Evolutionary conservation across 2,113 vertebrate species (phyloP).

Genomic region (Dipodomys ordii): DNA sequence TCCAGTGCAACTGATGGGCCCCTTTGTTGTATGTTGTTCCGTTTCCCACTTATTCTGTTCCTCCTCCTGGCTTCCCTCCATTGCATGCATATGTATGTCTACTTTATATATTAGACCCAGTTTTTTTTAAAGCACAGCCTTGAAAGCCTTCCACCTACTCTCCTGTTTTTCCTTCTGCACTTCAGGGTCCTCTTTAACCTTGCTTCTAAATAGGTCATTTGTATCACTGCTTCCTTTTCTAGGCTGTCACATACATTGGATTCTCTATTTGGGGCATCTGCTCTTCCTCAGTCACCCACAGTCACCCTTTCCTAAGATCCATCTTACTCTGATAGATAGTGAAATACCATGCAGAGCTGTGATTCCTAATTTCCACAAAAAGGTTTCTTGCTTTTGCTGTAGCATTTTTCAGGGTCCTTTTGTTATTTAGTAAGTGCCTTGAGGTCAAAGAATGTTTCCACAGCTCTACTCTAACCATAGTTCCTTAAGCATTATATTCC

Average conservation of each 20-base stretch:
- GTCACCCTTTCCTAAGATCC: constrained; percentile 40
- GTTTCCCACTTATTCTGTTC: no score
- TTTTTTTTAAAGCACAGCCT: neutral
- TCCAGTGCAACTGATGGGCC: no score
- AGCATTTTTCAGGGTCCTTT: constrained; percentile 20
- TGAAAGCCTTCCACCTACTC: neutral
- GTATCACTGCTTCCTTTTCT: neutral
- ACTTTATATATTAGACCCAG: neutral
- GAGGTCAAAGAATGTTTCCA: neutral
- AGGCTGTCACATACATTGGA: neutral
- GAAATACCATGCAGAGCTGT: neutral
- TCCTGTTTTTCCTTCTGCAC: neutral
- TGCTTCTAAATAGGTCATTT: neutral
- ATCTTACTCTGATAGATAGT: constrained; percentile 18
- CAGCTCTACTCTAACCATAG: constrained; percentile 5
- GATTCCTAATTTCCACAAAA: constrained; percentile 25
- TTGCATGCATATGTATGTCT: no score
- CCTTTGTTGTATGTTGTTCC: no score
- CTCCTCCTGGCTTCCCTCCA: no score
- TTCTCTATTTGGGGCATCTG: constrained; percentile 28
- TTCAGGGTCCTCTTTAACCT: neutral
- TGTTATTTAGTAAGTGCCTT: constrained; percentile 53
- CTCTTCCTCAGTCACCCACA: neutral
- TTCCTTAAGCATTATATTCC: constrained; percentile 50
- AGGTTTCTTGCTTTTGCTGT: constrained; percentile 30